Percentiles rank a stretch among this genome's conserved stretches.
phyloP scores from a whole-genome alignment of 2,888 invertebrate species.

The Nemotelus nigrinus region DNA sequence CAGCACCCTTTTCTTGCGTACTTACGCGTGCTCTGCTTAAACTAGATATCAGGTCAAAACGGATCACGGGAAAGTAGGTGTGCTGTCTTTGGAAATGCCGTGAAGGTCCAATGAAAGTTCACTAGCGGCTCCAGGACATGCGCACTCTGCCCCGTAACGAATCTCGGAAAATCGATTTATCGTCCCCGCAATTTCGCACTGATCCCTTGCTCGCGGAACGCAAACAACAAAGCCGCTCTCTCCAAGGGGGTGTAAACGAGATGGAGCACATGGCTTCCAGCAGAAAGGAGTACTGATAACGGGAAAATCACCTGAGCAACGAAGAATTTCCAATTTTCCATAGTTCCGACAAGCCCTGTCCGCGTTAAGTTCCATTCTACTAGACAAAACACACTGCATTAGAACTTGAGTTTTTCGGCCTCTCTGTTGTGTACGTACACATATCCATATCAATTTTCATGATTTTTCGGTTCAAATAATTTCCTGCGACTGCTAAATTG shows the following conservation, averaged over 20 bases:
- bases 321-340: conserved; percentile 43
- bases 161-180: conserved; percentile 44
- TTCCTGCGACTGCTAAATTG: conserved; percentile 32
- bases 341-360: conserved; percentile 47
- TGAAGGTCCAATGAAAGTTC: conserved; percentile 25
- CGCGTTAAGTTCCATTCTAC: conserved; percentile 51
- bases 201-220: too few relatives aligned
- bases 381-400: conserved; percentile 51
- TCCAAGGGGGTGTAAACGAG: conserved; percentile 1
- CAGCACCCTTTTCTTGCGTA: conserved; percentile 42
- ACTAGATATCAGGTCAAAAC: conserved; percentile 42
- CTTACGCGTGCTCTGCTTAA: conserved; percentile 37
- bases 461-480: conserved; percentile 47
- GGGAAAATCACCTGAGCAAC: conserved; percentile 42
- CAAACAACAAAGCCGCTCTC: too few relatives aligned
- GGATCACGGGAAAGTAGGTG: conserved; percentile 39
- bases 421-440: conserved; percentile 50
- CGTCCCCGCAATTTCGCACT: not conserved
- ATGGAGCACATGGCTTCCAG: conserved; percentile 6
- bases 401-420: conserved; percentile 52
- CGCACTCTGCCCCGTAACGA: conserved; percentile 25
- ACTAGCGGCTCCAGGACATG: conserved; percentile 15
- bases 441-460: conserved; percentile 51
- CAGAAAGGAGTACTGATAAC: not conserved
- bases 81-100: conserved; percentile 44